Evolutionary conservation across 2,113 vertebrate genomes (phyloP).

Genomic region (Cacatua alba): DNA sequence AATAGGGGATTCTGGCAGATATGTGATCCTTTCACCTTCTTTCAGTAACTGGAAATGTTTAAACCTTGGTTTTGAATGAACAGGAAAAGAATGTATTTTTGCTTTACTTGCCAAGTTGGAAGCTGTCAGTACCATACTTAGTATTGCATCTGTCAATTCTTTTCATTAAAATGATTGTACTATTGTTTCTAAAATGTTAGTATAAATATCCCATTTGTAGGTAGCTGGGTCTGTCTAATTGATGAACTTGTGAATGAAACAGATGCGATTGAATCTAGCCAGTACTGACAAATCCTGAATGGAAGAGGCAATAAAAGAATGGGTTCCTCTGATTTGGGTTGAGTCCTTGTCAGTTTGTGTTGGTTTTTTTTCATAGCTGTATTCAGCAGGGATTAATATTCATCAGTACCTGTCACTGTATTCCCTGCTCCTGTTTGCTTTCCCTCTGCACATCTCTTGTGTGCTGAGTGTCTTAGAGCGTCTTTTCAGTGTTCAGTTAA

Average conservation of each 20-base stretch:
- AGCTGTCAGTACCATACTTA: background rate
- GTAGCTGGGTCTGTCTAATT: background rate
- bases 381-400: background rate
- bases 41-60: background rate
- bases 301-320: background rate
- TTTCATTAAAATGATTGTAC: background rate
- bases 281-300: background rate
- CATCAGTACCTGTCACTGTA: background rate
- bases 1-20: background rate
- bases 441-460: background rate
- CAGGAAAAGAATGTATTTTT: background rate
- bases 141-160: background rate
- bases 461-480: background rate
- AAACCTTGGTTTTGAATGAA: background rate
- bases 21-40: background rate
- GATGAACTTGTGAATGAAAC: background rate
- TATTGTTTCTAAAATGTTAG: background rate
- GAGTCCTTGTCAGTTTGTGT: background rate
- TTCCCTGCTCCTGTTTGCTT: background rate
- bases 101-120: background rate
- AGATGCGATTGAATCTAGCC: background rate
- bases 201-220: background rate
- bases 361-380: background rate
- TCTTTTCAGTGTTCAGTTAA: background rate
- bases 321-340: background rate